Conservation (phyloP, 2,113 vertebrate species). For the Acanthochromis polyacanthus region DNA sequence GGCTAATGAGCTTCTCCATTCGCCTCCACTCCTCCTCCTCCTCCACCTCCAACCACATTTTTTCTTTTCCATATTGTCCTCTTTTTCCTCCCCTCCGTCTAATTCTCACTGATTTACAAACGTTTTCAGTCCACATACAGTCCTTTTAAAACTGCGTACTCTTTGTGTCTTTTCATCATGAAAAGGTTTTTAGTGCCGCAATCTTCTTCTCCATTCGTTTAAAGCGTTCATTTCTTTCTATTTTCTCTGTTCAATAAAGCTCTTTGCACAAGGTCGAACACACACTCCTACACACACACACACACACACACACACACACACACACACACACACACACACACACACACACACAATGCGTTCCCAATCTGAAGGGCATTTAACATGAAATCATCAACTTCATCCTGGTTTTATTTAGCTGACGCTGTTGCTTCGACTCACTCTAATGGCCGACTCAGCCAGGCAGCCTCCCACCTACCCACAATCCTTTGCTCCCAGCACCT, state of each 20-base stretch:
- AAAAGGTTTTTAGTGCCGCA: background rate
- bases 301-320: constrained; percentile 19
- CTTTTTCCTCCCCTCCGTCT: background rate
- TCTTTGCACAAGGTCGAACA: constrained; percentile 30
- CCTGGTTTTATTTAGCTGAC: constrained; percentile 52
- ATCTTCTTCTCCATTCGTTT: background rate
- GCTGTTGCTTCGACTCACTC: constrained; percentile 16
- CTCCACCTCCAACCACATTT: background rate
- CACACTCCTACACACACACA: constrained; percentile 19
- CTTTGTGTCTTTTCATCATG: background rate
- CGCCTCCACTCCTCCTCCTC: constrained; percentile 35
- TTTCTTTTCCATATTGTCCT: background rate
- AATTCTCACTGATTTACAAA: background rate
- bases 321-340: constrained; percentile 16
- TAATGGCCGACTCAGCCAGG: constrained; percentile 39
- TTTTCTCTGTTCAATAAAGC: constrained; percentile 10
- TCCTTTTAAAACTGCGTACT: background rate
- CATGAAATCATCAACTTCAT: constrained; percentile 43
- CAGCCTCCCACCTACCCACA: constrained; percentile 63
- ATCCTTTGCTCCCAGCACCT: constrained; percentile 61
- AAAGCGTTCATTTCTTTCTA: background rate
- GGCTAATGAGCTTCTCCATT: constrained; percentile 65
- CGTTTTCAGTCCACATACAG: background rate
- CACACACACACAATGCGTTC: background rate
- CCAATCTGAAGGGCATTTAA: constrained; percentile 11